phyloP scores from a whole-genome alignment of 2,113 vertebrate species.

The Lycocorax pyrrhopterus region DNA sequence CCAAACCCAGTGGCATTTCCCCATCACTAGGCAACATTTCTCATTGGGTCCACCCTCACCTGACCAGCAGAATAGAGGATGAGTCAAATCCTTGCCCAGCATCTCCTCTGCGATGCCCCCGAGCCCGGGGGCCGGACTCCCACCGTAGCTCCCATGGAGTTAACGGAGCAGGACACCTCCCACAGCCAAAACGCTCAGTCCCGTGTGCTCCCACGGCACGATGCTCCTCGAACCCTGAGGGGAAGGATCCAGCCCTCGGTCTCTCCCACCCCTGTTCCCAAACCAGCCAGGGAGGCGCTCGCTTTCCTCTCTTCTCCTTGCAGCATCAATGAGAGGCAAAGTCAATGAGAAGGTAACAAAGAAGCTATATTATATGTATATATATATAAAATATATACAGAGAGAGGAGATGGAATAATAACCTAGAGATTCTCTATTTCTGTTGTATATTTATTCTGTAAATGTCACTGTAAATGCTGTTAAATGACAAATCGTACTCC shows the following conservation, averaged over 20 bases:
- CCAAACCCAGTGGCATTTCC: not conserved
- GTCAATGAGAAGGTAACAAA: not conserved
- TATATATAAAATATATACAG: not conserved
- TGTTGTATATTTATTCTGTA: conserved; percentile 90
- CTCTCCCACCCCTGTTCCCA: not conserved
- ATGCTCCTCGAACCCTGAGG: not conserved
- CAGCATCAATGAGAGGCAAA: not conserved
- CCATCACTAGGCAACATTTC: not conserved
- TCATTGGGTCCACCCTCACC: not conserved
- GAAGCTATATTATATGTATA: conserved; percentile 18
- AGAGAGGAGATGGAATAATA: conserved; percentile 48
- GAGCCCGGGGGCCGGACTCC: not conserved
- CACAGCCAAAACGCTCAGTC: accelerated
- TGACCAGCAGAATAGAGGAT: not conserved
- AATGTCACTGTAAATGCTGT: conserved; percentile 91
- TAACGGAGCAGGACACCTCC: not conserved
- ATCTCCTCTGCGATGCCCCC: accelerated
- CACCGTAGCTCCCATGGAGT: conserved; percentile 3
- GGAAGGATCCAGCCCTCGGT: not conserved
- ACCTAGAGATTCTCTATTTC: conserved; percentile 80
- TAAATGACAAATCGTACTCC: conserved; percentile 78
- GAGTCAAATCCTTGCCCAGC: not conserved
- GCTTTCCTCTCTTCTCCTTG: not conserved
- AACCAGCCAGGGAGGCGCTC: not conserved
- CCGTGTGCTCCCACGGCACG: not conserved